These are phyloP conservation scores for Rambutsinella grinnellia DNA, from an alignment of 2,888 invertebrate genomes.

Conservation along the genomic window DNA sequence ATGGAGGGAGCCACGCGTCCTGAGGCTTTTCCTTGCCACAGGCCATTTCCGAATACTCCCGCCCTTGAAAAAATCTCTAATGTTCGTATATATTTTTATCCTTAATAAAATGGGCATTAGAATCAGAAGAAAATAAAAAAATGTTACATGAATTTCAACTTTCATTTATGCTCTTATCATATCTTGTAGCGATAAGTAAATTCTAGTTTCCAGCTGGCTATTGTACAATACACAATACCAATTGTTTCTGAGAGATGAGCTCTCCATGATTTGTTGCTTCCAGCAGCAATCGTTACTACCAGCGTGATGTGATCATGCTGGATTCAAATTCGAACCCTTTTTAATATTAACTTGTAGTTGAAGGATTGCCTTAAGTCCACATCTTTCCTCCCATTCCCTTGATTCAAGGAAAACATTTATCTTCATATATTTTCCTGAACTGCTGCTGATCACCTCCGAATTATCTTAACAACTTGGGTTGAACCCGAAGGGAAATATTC, in stretches of 20 bases:
- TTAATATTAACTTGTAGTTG: conserved; percentile 12
- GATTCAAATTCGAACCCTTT: not conserved
- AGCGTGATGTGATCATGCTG: not conserved
- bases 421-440: not conserved
- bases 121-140: not conserved
- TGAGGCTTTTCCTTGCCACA: conserved; percentile 49
- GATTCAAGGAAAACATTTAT: conserved; percentile 64
- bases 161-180: conserved; percentile 12
- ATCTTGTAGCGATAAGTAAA: conserved; percentile 17
- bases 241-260: conserved; percentile 15
- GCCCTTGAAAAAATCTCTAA: conserved; percentile 50
- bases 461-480: not conserved
- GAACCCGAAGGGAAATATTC: conserved; percentile 14
- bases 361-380: conserved; percentile 22
- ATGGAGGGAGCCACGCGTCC: conserved; percentile 66
- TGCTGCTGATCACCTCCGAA: conserved; percentile 22
- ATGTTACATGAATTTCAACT: not conserved
- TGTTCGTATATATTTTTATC: not conserved
- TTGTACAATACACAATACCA: conserved; percentile 12
- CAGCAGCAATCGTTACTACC: not conserved
- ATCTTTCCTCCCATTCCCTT: conserved; percentile 22
- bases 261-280: not conserved
- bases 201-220: conserved; percentile 39
- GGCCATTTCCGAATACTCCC: conserved; percentile 45
- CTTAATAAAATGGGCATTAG: not conserved